Evolutionary conservation across 2,888 invertebrate genomes (phyloP).

Genomic region (Coecobrya sp.): DNA sequence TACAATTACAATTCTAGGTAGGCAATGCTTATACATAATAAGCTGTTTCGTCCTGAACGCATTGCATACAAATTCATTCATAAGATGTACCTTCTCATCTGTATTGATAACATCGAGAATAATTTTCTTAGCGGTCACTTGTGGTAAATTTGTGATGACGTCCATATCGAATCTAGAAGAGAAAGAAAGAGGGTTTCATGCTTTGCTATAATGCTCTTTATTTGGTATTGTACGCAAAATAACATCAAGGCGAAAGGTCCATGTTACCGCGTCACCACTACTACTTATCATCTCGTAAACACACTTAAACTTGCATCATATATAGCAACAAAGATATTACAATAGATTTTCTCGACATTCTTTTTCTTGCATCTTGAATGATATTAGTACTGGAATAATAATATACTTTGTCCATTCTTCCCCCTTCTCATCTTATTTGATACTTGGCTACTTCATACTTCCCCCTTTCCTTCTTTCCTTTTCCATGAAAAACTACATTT

Average conservation of each 20-base stretch:
- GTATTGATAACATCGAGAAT: constrained; percentile 56
- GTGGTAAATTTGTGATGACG: constrained; percentile 83
- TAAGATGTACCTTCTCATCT: no score
- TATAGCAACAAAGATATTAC: constrained; percentile 22
- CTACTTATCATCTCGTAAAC: constrained; percentile 29
- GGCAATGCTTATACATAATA: not conserved
- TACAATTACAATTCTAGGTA: no score
- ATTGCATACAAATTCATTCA: not conserved
- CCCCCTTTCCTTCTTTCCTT: constrained; percentile 72
- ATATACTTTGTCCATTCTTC: constrained; percentile 78
- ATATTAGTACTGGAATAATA: constrained; percentile 74
- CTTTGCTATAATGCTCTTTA: not conserved
- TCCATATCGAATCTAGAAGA: constrained; percentile 26
- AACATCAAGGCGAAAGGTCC: constrained; percentile 45
- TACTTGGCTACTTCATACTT: constrained; percentile 61
- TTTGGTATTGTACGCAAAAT: not conserved
- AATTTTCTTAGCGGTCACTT: constrained; percentile 40
- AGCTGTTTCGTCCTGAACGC: not conserved
- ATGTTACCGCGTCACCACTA: constrained; percentile 12
- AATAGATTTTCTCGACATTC: not conserved
- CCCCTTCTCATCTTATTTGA: constrained; percentile 60
- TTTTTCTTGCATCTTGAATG: constrained; percentile 66
- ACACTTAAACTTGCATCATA: constrained; percentile 12
- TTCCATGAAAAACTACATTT: constrained; percentile 81
- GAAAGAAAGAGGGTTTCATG: not conserved